These are phyloP conservation scores for Drosophila vallismaia DNA, from an alignment of 2,888 invertebrate genomes.

Conservation along the genomic window DNA sequence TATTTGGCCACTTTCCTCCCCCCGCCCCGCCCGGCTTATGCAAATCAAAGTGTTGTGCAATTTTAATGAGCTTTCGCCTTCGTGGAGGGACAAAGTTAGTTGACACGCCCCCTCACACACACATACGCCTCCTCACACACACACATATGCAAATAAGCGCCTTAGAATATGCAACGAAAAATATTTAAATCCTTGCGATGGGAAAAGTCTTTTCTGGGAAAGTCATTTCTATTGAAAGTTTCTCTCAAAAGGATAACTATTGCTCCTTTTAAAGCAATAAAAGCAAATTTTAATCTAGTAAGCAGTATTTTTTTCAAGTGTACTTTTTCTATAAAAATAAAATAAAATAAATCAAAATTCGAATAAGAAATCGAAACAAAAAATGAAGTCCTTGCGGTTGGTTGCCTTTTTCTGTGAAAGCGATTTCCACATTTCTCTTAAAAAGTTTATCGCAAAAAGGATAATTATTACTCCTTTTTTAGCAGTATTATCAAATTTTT, in stretches of 20 bases:
- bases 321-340: too few species aligned
- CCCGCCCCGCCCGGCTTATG: constrained; percentile 47
- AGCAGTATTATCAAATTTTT: too few species aligned
- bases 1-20: background rate
- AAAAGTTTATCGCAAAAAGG: too few species aligned
- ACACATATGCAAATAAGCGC: constrained; percentile 25
- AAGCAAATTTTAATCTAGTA: too few species aligned
- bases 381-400: background rate
- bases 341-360: too few species aligned
- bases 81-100: constrained; percentile 14
- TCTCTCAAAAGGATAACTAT: too few species aligned
- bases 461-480: too few species aligned
- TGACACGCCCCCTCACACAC: background rate
- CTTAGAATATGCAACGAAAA: constrained; percentile 36
- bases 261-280: too few species aligned
- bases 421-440: too few species aligned
- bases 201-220: constrained; percentile 13
- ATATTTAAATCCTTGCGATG: constrained; percentile 27
- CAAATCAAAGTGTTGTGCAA: constrained; percentile 78
- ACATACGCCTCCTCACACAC: background rate
- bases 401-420: too few species aligned
- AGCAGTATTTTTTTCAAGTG: too few species aligned
- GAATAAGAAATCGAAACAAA: too few species aligned
- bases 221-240: background rate
- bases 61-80: constrained; percentile 65